Conservation (phyloP, 2,797 vertebrate species). For the Geranospiza caerulescens region DNA sequence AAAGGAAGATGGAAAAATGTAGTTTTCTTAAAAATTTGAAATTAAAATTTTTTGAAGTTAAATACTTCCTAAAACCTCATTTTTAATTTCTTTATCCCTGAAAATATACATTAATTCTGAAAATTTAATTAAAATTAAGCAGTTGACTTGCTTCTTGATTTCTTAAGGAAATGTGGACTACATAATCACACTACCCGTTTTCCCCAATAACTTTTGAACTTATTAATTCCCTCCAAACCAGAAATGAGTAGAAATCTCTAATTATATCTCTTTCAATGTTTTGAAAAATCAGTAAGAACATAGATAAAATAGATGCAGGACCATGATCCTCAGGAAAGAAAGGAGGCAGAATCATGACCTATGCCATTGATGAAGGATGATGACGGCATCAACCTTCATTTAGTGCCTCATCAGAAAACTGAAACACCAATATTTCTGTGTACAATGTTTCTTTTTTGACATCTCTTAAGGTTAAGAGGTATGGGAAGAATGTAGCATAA, state of each 20-base stretch:
- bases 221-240: neutral
- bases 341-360: neutral
- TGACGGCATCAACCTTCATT: neutral
- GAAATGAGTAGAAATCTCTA: neutral
- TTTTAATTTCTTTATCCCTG: neutral
- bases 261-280: neutral
- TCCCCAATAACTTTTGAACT: neutral
- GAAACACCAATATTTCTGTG: neutral
- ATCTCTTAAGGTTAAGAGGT: neutral
- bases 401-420: neutral
- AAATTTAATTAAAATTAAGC: neutral
- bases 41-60: neutral
- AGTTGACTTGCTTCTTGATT: fast-evolving
- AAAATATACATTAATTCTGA: neutral
- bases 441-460: neutral
- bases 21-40: neutral
- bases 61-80: neutral
- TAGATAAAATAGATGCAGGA: neutral
- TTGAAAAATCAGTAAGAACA: neutral
- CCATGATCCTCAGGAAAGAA: neutral
- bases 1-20: neutral
- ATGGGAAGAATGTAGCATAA: neutral
- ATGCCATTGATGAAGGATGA: neutral
- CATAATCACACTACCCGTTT: neutral
- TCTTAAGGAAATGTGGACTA: neutral